Percentiles rank a stretch among this genome's conserved stretches.
Evolutionary conservation across 2,888 invertebrate species (phyloP).

Genomic region (Scaptomyza polygonia): DNA sequence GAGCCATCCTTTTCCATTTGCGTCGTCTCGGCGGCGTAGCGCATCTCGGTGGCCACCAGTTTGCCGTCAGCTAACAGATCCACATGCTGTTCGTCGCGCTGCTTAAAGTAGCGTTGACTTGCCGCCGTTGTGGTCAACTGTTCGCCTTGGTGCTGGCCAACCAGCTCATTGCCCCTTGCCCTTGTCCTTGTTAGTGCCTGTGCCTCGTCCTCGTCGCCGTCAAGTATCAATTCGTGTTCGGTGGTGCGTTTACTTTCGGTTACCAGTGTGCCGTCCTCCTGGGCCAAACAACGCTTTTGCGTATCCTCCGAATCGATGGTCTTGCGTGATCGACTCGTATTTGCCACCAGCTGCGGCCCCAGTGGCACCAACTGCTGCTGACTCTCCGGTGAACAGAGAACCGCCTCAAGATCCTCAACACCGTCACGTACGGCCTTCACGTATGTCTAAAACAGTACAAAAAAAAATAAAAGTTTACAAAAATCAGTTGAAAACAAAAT

Average conservation of each 20-base stretch:
- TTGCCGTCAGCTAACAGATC: slow-evolving; percentile 93
- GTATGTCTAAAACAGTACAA: slow-evolving; percentile 86
- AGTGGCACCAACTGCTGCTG: slow-evolving; percentile 87
- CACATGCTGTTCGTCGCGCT: slow-evolving; percentile 92
- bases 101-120: slow-evolving; percentile 88
- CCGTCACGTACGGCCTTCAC: slow-evolving; percentile 89
- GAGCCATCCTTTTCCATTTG: slow-evolving; percentile 90
- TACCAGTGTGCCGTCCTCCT: slow-evolving; percentile 92
- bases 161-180: slow-evolving; percentile 69
- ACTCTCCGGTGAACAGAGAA: slow-evolving; percentile 87
- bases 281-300: slow-evolving; percentile 90
- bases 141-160: slow-evolving; percentile 78
- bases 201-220: slow-evolving; percentile 89
- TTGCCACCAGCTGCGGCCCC: slow-evolving; percentile 90
- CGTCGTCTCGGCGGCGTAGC: slow-evolving; percentile 92
- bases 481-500: background rate
- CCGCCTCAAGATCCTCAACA: slow-evolving; percentile 89
- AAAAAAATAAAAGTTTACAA: no score
- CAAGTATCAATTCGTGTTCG: slow-evolving; percentile 92
- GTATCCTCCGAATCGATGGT: slow-evolving; percentile 94
- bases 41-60: slow-evolving; percentile 91
- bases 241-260: slow-evolving; percentile 93
- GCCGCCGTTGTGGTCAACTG: slow-evolving; percentile 85
- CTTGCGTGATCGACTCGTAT: slow-evolving; percentile 90
- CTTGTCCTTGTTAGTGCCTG: background rate